Conservation (phyloP, 2,113 vertebrate genomes). For the Chrysemys picta region DNA sequence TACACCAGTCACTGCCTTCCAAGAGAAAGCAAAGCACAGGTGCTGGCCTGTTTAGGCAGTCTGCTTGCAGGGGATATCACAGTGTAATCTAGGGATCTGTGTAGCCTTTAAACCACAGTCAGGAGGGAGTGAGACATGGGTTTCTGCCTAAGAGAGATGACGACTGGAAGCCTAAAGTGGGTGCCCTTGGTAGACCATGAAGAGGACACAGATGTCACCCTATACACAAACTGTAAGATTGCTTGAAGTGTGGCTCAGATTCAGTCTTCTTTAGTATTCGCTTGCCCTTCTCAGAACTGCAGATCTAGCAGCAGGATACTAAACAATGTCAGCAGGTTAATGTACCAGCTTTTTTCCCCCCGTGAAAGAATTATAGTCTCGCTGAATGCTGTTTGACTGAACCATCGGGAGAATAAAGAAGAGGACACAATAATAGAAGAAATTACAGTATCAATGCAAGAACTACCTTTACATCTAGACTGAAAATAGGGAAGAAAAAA, state of each 20-base stretch:
- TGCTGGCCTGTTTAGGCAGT: not conserved
- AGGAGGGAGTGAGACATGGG: not conserved
- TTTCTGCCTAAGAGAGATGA: not conserved
- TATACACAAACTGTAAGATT: not conserved
- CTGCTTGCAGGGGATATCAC: not conserved
- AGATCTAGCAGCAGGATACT: not conserved
- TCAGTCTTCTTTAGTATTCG: fast-evolving
- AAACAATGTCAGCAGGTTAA: not conserved
- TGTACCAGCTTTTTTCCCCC: not conserved
- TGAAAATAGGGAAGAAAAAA: not conserved
- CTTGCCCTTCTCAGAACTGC: not conserved
- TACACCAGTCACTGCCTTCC: not conserved
- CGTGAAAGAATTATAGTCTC: not conserved
- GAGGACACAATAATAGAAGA: not conserved
- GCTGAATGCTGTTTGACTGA: not conserved
- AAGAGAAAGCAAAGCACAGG: not conserved
- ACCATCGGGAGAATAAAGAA: not conserved
- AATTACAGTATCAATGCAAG: not conserved
- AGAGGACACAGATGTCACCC: not conserved
- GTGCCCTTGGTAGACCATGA: not conserved
- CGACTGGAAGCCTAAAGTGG: not conserved
- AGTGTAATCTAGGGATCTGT: not conserved
- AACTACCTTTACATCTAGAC: not conserved
- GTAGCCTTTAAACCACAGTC: not conserved
- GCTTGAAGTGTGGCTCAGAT: not conserved